Conservation (phyloP, 2,797 vertebrate genomes). For the Bovichtus diacanthus region DNA sequence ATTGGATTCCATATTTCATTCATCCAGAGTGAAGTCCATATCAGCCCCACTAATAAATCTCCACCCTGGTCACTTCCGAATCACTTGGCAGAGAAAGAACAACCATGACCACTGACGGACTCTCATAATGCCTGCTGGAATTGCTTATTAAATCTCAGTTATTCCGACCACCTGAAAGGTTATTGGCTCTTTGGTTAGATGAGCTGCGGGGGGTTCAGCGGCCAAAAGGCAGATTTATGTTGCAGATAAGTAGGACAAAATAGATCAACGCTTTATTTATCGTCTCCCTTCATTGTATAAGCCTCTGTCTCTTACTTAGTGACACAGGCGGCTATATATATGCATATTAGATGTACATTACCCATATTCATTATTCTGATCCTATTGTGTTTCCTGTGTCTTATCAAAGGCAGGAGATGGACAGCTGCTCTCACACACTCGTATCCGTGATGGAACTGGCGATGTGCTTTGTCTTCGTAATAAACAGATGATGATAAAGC, state of each 20-base stretch:
- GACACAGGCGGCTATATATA: conserved; percentile 61
- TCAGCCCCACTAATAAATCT: conserved; percentile 51
- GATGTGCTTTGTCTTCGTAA: conserved; percentile 66
- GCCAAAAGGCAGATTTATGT: conserved; percentile 58
- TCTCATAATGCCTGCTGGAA: conserved; percentile 51
- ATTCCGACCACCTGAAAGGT: conserved; percentile 63
- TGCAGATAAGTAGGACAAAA: conserved; percentile 46
- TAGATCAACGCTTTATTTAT: conserved; percentile 62
- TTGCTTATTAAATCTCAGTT: conserved; percentile 69
- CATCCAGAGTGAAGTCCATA: conserved; percentile 15
- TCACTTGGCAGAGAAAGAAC: conserved; percentile 38
- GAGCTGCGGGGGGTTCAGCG: conserved; percentile 18
- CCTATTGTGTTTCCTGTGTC: conserved; percentile 62
- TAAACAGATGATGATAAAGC: conserved; percentile 68
- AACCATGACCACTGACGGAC: conserved; percentile 36
- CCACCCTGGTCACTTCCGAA: conserved; percentile 48
- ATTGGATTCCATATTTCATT: conserved; percentile 16
- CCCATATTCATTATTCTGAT: conserved; percentile 65
- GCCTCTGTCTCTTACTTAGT: conserved; percentile 48
- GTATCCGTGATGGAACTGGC: conserved; percentile 46
- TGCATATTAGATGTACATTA: conserved; percentile 66
- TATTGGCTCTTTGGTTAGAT: conserved; percentile 64
- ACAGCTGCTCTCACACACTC: conserved; percentile 53
- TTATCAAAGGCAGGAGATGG: conserved; percentile 64
- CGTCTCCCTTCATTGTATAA: conserved; percentile 34